Evolutionary conservation across 2,888 invertebrate genomes (phyloP).

Genomic region (Drosophila buzzatii): DNA sequence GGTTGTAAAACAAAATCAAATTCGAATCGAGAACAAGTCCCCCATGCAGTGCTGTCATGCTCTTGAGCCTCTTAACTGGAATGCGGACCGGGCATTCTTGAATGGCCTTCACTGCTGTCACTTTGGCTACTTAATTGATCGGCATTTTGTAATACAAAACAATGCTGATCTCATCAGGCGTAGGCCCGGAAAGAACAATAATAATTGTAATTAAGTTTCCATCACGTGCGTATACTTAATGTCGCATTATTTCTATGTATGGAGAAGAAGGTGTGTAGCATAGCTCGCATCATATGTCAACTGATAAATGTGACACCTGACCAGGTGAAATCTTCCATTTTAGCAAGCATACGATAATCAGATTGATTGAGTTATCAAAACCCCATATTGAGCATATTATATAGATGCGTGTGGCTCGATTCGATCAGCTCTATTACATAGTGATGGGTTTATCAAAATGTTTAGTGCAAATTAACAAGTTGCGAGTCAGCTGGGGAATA

Average conservation of each 20-base stretch:
- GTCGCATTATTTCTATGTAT: neutral
- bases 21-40: neutral
- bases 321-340: slow-evolving; percentile 16
- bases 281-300: neutral
- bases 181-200: neutral
- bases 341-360: slow-evolving; percentile 39
- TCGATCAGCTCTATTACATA: slow-evolving; percentile 15
- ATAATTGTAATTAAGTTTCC: neutral
- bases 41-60: neutral
- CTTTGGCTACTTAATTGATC: neutral
- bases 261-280: neutral
- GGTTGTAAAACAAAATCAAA: slow-evolving; percentile 8
- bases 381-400: neutral
- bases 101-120: slow-evolving; percentile 6
- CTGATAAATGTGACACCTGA: slow-evolving; percentile 27
- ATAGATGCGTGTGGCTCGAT: slow-evolving; percentile 14
- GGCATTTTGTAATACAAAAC: neutral
- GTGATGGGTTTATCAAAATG: slow-evolving; percentile 41
- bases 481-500: slow-evolving; percentile 14
- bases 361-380: slow-evolving; percentile 14
- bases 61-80: neutral
- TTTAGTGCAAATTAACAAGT: slow-evolving; percentile 56
- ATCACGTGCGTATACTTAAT: slow-evolving; percentile 30
- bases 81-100: neutral
- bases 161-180: slow-evolving; percentile 3